phyloP scores from a whole-genome alignment of 2,888 invertebrate species.

The Sarcophaga rosellei region DNA sequence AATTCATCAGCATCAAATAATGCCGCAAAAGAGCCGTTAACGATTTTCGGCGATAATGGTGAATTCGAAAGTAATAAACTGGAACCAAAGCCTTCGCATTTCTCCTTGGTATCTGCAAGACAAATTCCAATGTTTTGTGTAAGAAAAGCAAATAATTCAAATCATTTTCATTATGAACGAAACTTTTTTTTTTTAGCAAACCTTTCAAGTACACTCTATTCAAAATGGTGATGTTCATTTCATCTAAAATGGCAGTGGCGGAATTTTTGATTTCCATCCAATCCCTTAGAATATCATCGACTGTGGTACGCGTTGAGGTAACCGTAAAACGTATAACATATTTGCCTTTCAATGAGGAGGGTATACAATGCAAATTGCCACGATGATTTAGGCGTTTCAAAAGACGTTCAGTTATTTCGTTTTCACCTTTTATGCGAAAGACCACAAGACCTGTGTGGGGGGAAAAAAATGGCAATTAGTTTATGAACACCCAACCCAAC shows the following conservation, averaged over 20 bases:
- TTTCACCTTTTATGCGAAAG: slow-evolving; percentile 92
- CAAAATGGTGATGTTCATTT: slow-evolving; percentile 83
- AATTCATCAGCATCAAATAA: slow-evolving; percentile 87
- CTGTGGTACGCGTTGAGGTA: slow-evolving; percentile 92
- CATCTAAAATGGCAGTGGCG: slow-evolving; percentile 86
- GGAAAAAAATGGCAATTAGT: neutral
- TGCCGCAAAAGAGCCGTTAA: slow-evolving; percentile 96
- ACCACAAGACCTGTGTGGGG: slow-evolving; percentile 88
- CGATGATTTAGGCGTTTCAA: slow-evolving; percentile 93
- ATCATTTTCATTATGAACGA: no score
- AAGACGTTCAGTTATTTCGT: slow-evolving; percentile 92
- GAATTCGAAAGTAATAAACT: slow-evolving; percentile 96
- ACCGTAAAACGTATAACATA: slow-evolving; percentile 96
- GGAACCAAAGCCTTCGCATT: slow-evolving; percentile 94
- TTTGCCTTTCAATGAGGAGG: slow-evolving; percentile 93
- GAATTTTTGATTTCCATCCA: slow-evolving; percentile 92
- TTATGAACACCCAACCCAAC: neutral
- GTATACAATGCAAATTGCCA: slow-evolving; percentile 96
- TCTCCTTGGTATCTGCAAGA: slow-evolving; percentile 88
- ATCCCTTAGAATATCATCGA: slow-evolving; percentile 89
- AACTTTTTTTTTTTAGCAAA: slow-evolving; percentile 74
- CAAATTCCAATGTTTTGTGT: neutral
- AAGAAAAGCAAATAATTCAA: no score
- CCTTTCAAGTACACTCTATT: slow-evolving; percentile 90
- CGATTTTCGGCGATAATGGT: slow-evolving; percentile 98